phyloP scores from a whole-genome alignment of 2,113 vertebrate genomes.

The Neoarius graeffei region DNA sequence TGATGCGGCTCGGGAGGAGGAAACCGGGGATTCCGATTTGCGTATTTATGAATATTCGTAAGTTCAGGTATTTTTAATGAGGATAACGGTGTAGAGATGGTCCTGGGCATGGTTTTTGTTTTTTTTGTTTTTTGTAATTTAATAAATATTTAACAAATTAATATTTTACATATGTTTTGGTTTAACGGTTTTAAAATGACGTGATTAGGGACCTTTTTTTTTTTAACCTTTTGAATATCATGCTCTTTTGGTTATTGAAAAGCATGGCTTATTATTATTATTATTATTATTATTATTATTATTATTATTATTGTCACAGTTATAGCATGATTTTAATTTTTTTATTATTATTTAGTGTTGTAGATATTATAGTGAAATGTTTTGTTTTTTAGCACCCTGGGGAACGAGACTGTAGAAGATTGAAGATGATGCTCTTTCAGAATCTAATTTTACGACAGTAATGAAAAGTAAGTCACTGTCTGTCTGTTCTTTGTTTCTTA shows the following conservation, averaged over 20 bases:
- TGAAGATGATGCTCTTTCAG: not conserved
- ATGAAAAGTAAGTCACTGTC: not conserved
- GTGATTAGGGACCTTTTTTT: not conserved
- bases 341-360: not conserved
- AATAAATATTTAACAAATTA: not conserved
- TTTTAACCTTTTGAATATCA: not conserved
- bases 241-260: not conserved
- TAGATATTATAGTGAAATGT: not conserved
- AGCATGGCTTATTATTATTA: not conserved
- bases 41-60: not conserved
- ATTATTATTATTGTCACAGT: not conserved
- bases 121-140: not conserved
- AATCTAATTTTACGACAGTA: not conserved
- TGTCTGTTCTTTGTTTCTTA: not conserved
- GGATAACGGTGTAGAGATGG: not conserved
- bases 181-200: not conserved
- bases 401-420: not conserved
- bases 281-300: not conserved
- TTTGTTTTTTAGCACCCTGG: not conserved
- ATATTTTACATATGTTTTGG: not conserved
- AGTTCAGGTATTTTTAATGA: not conserved
- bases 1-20: not conserved
- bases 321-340: not conserved
- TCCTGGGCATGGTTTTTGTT: not conserved
- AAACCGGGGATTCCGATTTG: not conserved